Conservation (phyloP, 2,113 vertebrate genomes). For the Paramormyrops kingsleyae region DNA sequence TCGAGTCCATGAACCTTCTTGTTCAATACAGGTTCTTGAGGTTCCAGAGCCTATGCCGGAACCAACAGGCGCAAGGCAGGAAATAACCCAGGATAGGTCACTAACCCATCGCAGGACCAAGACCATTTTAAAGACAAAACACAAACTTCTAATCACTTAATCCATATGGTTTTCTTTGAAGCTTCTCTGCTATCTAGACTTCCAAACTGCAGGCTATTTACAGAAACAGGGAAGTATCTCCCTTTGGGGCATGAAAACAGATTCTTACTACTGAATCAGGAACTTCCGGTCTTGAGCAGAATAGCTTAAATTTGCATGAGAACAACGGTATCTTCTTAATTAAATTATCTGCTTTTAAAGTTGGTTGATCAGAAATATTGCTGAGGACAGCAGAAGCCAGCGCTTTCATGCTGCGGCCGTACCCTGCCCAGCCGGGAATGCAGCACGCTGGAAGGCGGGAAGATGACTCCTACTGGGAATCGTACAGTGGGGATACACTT, state of each 20-base stretch:
- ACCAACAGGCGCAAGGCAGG: neutral
- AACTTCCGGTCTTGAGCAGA: neutral
- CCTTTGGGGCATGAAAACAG: neutral
- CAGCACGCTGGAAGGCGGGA: neutral
- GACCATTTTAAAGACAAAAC: neutral
- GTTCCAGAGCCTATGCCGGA: neutral
- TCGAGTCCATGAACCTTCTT: neutral
- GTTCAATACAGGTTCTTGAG: neutral
- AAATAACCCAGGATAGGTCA: neutral
- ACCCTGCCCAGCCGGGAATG: neutral
- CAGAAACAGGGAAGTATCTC: neutral
- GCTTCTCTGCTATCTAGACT: neutral
- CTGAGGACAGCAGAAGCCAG: neutral
- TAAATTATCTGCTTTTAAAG: neutral
- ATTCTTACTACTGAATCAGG: neutral
- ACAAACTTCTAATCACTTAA: neutral
- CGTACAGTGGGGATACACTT: neutral
- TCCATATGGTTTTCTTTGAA: neutral
- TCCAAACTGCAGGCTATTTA: neutral
- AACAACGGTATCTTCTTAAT: neutral
- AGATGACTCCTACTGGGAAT: neutral
- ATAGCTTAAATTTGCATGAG: neutral
- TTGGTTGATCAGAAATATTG: neutral
- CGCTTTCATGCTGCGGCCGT: neutral
- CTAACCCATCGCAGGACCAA: neutral